Percentiles rank a stretch among this genome's conserved stretches.
Conservation (phyloP, 2,888 invertebrate genomes). For the Balanococcus diminutus region DNA sequence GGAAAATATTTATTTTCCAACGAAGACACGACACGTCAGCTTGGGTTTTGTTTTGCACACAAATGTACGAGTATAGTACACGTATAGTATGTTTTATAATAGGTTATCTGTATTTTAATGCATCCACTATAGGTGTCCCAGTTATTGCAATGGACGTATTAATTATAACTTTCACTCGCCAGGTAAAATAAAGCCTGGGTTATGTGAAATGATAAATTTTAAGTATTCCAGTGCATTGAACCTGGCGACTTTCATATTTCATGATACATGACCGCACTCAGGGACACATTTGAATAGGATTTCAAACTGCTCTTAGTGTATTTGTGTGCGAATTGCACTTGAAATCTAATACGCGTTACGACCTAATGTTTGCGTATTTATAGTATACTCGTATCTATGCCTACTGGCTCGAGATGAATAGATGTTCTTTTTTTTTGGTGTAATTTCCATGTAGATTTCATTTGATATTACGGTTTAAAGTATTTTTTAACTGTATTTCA, state of each 20-base stretch:
- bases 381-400: not conserved
- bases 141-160: slow-evolving; percentile 33
- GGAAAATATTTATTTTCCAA: not conserved
- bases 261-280: slow-evolving; percentile 28
- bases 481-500: too few species aligned
- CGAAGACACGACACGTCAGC: not conserved
- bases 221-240: slow-evolving; percentile 42
- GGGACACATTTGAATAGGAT: slow-evolving; percentile 31
- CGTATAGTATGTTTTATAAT: slow-evolving; percentile 20
- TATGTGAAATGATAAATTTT: slow-evolving; percentile 44
- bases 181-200: slow-evolving; percentile 38
- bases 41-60: not conserved
- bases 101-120: slow-evolving; percentile 22
- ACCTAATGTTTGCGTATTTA: not conserved
- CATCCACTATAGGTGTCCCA: slow-evolving; percentile 34
- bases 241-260: slow-evolving; percentile 39
- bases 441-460: not conserved
- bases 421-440: not conserved
- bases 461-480: too few species aligned
- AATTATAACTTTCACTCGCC: slow-evolving; percentile 42
- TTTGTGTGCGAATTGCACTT: slow-evolving; percentile 15
- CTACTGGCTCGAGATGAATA: not conserved
- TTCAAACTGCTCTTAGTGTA: not conserved
- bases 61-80: not conserved
- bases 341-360: slow-evolving; percentile 27